Conservation (phyloP, 2,797 vertebrate species). For the Poecilia picta region DNA sequence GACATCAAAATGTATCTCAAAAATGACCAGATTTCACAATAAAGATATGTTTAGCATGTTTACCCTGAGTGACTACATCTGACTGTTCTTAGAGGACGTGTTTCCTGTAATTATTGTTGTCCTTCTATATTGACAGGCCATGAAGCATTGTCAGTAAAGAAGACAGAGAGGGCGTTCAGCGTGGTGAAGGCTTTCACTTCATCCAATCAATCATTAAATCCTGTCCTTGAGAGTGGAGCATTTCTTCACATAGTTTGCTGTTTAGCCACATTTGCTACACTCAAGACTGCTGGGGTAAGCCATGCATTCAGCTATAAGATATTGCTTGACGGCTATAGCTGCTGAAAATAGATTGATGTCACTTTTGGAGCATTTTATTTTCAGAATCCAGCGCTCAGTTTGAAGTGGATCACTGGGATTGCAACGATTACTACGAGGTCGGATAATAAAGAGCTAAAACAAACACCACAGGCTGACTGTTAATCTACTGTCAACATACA, state of each 20-base stretch:
- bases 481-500: slow-evolving; percentile 73
- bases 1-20: slow-evolving; percentile 26
- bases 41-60: slow-evolving; percentile 32
- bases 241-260: slow-evolving; percentile 41
- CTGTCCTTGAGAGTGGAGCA: slow-evolving; percentile 54
- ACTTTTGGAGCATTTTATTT: slow-evolving; percentile 21
- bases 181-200: slow-evolving; percentile 61
- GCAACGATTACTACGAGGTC: slow-evolving; percentile 44
- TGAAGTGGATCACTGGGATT: slow-evolving; percentile 10
- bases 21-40: slow-evolving; percentile 15
- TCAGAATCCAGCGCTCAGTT: slow-evolving; percentile 27
- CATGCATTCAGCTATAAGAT: slow-evolving; percentile 39
- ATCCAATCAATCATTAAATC: slow-evolving; percentile 67
- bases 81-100: slow-evolving; percentile 31
- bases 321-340: slow-evolving; percentile 12
- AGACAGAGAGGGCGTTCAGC: slow-evolving; percentile 65
- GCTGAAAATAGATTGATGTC: slow-evolving; percentile 23
- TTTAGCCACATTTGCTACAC: slow-evolving; percentile 34
- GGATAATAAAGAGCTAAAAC: slow-evolving; percentile 56
- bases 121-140: slow-evolving; percentile 53
- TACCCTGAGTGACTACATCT: slow-evolving; percentile 29
- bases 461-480: slow-evolving; percentile 52
- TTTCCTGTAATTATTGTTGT: slow-evolving; percentile 55
- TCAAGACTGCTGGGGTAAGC: slow-evolving; percentile 54
- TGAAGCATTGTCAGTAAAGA: slow-evolving; percentile 48